phyloP scores from a whole-genome alignment of 2,113 vertebrate genomes.

The Crotalus horridus region DNA sequence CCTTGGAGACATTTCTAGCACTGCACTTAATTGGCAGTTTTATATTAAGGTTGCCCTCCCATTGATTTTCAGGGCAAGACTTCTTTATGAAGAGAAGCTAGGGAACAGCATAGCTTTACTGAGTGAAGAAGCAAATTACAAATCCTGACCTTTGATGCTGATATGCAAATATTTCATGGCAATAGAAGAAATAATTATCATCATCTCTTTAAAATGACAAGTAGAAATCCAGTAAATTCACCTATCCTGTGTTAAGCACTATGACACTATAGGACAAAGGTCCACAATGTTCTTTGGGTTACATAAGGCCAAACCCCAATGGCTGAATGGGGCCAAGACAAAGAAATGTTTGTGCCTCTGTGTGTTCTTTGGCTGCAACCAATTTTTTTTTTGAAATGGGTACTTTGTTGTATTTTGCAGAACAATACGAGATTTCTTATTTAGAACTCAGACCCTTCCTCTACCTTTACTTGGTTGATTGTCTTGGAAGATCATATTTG shows the following conservation, averaged over 20 bases:
- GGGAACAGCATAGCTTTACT: neutral
- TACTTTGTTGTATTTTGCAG: neutral
- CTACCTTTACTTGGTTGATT: neutral
- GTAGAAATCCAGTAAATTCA: neutral
- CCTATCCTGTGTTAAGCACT: neutral
- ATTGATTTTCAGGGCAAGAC: neutral
- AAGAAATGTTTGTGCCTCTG: neutral
- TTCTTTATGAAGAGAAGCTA: neutral
- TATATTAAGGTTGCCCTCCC: neutral
- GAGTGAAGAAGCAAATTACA: neutral
- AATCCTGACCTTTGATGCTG: neutral
- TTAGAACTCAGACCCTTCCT: neutral
- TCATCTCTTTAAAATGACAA: neutral
- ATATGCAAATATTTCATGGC: neutral
- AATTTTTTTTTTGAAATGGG: neutral
- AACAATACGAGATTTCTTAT: neutral
- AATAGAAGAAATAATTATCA: neutral
- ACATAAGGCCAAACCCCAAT: neutral
- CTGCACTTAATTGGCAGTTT: neutral
- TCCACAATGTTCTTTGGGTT: neutral
- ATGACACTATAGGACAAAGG: neutral
- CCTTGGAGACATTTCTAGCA: neutral
- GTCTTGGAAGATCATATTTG: neutral
- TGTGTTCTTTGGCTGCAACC: neutral
- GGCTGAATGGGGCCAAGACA: neutral